phyloP scores from a whole-genome alignment of 2,113 vertebrate species.

The Tricholaema leucomelas region DNA sequence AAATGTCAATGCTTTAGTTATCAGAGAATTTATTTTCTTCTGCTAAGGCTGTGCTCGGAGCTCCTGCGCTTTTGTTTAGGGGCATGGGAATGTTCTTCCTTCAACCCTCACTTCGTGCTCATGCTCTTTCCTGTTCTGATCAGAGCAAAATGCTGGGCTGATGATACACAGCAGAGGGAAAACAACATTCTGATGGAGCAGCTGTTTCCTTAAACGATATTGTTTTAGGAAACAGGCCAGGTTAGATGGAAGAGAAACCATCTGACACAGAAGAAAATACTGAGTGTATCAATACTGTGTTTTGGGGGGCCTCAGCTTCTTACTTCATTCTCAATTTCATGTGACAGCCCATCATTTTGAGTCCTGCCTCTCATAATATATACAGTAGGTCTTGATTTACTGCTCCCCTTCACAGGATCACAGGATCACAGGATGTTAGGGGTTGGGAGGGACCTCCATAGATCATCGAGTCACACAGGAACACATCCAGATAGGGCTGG shows the following conservation, averaged over 20 bases:
- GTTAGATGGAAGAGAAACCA: not conserved
- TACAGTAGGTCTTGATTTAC: not conserved
- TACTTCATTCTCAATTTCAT: not conserved
- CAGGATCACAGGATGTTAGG: too few relatives aligned
- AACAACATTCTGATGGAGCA: not conserved
- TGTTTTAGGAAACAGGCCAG: slow-evolving; percentile 25
- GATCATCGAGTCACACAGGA: too few relatives aligned
- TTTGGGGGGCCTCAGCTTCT: not conserved
- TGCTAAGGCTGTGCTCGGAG: not conserved
- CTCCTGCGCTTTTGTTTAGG: not conserved
- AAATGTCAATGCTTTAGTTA: not conserved
- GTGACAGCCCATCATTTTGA: not conserved
- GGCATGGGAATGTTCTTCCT: not conserved
- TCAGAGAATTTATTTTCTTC: not conserved
- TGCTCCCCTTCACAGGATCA: not conserved
- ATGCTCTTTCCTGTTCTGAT: not conserved
- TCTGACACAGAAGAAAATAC: not conserved
- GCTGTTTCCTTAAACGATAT: slow-evolving; percentile 9
- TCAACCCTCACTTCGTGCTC: not conserved
- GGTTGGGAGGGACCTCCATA: too few relatives aligned
- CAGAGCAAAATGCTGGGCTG: not conserved
- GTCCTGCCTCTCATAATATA: not conserved
- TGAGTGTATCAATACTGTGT: not conserved
- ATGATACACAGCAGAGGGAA: not conserved
- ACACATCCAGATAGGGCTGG: too few relatives aligned